These are phyloP conservation scores for Sarcophaga variegata DNA, from an alignment of 2,888 invertebrate genomes.

Conservation along the genomic window DNA sequence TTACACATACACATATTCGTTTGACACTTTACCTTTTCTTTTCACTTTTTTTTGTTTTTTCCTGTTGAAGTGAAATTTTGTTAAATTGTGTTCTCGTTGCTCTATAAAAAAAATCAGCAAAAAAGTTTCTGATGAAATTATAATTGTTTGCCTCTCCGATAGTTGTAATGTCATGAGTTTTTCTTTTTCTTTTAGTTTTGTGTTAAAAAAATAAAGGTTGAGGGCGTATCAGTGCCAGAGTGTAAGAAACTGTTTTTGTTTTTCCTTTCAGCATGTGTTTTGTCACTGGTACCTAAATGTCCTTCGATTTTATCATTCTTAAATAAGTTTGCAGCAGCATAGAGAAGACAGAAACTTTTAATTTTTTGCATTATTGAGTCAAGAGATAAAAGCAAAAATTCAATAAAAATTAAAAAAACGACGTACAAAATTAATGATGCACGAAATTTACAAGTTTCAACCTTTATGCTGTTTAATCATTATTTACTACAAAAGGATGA, in stretches of 20 bases:
- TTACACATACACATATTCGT: too few species aligned
- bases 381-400: neutral
- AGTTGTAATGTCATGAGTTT: conserved; percentile 47
- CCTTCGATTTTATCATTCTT: conserved; percentile 33
- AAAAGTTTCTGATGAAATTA: conserved; percentile 51
- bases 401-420: conserved; percentile 8
- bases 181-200: conserved; percentile 3
- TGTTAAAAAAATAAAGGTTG: neutral
- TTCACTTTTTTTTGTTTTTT: conserved; percentile 27
- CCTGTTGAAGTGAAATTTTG: conserved; percentile 22
- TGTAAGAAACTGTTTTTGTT: too few species aligned
- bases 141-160: conserved; percentile 50
- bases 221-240: too few species aligned
- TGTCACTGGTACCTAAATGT: neutral
- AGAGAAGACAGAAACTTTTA: neutral
- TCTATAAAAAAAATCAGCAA: neutral
- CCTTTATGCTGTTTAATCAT: neutral
- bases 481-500: neutral
- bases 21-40: neutral
- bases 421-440: conserved; percentile 36
- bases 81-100: neutral
- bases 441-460: conserved; percentile 12
- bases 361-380: neutral
- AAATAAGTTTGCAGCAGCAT: conserved; percentile 11
- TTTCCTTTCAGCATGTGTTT: neutral